Conservation (phyloP, 2,888 invertebrate genomes). For the Cataglyphis altisquamis region DNA sequence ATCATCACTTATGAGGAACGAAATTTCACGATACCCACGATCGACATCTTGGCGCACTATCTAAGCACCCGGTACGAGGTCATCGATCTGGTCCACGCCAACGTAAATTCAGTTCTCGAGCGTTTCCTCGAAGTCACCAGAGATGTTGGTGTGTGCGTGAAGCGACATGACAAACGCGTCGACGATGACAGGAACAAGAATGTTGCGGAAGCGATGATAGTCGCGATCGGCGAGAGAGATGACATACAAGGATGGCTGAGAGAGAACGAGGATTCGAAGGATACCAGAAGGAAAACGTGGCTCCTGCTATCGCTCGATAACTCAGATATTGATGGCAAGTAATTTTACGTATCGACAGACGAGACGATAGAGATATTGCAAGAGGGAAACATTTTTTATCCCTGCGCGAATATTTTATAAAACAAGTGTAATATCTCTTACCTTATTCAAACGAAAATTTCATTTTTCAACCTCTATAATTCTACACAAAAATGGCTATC, state of each 20-base stretch:
- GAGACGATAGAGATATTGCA: neutral
- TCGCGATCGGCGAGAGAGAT: conserved; percentile 76
- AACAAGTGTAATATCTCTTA: neutral
- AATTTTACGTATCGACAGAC: conserved; percentile 13
- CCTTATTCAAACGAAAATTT: neutral
- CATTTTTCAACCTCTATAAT: neutral
- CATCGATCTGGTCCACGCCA: conserved; percentile 79
- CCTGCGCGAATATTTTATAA: conserved; percentile 8
- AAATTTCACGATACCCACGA: conserved; percentile 78
- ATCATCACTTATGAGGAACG: conserved; percentile 78
- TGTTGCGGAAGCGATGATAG: conserved; percentile 75
- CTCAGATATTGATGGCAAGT: conserved; percentile 79
- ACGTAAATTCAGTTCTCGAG: conserved; percentile 68
- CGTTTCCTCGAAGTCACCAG: conserved; percentile 76
- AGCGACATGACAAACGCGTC: conserved; percentile 66
- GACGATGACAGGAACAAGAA: conserved; percentile 69
- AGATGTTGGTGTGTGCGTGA: conserved; percentile 81
- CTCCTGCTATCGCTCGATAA: conserved; percentile 80
- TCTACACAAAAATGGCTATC: neutral
- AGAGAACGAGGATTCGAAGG: conserved; percentile 64
- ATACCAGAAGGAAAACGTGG: conserved; percentile 76
- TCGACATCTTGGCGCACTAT: conserved; percentile 80
- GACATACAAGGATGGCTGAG: conserved; percentile 80
- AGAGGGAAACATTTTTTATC: neutral
- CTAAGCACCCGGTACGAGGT: conserved; percentile 77